Conservation (phyloP, 2,888 invertebrate species). For the Pecten maximus region DNA sequence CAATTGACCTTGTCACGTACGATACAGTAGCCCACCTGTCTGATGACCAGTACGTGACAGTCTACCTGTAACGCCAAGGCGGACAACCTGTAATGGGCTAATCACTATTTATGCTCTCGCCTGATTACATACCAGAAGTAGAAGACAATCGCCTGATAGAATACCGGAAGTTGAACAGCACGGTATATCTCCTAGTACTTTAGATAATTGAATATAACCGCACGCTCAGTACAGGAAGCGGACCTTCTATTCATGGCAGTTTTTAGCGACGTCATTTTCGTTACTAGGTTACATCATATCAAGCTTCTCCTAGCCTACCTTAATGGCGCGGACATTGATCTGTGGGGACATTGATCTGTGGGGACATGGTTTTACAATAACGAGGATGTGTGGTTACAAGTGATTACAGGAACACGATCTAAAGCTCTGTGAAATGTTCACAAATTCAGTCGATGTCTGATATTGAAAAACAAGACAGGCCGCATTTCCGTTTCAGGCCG, state of each 20-base stretch:
- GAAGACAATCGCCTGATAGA: neutral
- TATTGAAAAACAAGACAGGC: neutral
- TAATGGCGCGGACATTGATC: neutral
- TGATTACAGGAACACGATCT: neutral
- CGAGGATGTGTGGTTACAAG: neutral
- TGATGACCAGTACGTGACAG: neutral
- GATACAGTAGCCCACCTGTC: neutral
- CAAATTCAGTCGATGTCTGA: neutral
- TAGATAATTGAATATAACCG: neutral
- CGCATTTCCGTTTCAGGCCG: neutral
- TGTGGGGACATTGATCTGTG: neutral
- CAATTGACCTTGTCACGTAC: neutral
- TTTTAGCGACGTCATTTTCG: neutral
- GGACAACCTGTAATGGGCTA: neutral
- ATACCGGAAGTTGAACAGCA: constrained; percentile 9
- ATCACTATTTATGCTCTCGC: neutral
- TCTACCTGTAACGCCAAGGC: neutral
- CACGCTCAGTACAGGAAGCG: neutral
- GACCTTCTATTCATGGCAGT: neutral
- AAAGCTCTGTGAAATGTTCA: neutral
- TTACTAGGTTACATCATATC: neutral
- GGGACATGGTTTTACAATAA: neutral
- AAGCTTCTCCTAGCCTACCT: neutral
- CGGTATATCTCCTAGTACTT: neutral
- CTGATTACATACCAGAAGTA: neutral